Percentiles rank a stretch among this genome's conserved stretches.
These are phyloP conservation scores for Cryptoprocta ferox DNA, from an alignment of 2,797 vertebrate species.

Conservation along the genomic window DNA sequence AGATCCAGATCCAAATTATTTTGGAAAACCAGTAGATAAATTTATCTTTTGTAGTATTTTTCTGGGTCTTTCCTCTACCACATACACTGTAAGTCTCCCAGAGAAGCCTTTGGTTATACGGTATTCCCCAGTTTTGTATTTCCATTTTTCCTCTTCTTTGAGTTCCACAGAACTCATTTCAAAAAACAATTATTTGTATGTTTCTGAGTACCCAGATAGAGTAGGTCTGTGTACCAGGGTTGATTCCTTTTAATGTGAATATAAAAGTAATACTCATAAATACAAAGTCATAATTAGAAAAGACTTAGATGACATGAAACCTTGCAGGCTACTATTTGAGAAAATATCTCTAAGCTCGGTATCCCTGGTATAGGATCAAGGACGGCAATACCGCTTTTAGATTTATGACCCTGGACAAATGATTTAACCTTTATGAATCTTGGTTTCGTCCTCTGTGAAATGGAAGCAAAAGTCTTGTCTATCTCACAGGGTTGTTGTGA, in stretches of 20 bases:
- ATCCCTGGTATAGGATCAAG: background rate
- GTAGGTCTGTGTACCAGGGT: background rate
- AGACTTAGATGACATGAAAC: background rate
- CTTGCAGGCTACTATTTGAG: background rate
- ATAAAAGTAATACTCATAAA: background rate
- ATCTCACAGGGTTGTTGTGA: background rate
- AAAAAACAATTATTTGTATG: background rate
- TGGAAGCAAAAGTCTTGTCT: background rate
- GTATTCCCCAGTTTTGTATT: background rate
- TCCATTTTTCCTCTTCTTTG: constrained; percentile 17
- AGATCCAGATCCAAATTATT: background rate
- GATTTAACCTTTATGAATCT: background rate
- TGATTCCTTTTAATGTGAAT: background rate
- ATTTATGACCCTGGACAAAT: background rate
- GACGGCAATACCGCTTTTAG: background rate
- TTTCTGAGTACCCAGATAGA: background rate
- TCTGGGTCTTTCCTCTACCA: background rate
- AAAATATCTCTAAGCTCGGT: background rate
- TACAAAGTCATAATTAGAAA: background rate
- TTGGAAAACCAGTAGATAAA: background rate
- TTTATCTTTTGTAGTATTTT: background rate
- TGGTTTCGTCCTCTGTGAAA: constrained; percentile 38
- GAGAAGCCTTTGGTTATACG: background rate
- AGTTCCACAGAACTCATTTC: constrained; percentile 18
- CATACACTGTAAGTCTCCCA: background rate